Evolutionary conservation across 2,888 invertebrate genomes (phyloP), one percentile per base, ranked within the genome.

Genomic region (Eueremaeus valkanovi): DNA sequence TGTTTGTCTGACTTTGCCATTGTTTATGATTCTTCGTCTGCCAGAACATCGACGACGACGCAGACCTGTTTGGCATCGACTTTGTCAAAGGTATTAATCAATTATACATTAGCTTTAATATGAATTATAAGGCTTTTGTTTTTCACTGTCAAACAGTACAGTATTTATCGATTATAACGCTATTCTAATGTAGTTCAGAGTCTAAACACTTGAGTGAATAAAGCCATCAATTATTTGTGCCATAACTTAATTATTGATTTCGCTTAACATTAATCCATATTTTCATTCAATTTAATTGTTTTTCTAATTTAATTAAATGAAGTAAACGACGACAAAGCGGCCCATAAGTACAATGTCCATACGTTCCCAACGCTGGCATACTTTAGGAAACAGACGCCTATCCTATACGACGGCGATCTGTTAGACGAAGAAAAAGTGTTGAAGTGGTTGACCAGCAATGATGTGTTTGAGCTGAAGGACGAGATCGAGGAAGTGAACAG

Each of bases 401-500:
- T 93, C 84, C 86, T 92, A 6, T 95, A 93, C 82, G 95, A 95
- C 80, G 93, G 95, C 6, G 95, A 95, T 82, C 85, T 95, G 49
- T 90, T 89, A 78, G 93, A 95, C 83, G 91, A 91, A 49, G 93
- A 93, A 73, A 90, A 89, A 82, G 88, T 95, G 29, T 85, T 95
- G 6, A 88, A 90, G 78, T 95, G 95, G 95, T 85, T 95, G 58
- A 95, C 95, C 33, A 93, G 93, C 70, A 94, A 95, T 82, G 95
- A 95, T 83, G 92, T 94, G 74, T 94, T 95, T 85, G 94, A 95
- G 85, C 90, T 95, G 74, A 94, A 93, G 86, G 95, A 94, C 82
- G 95, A 95, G 87, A 96, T 96, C 82, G 95, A 95, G 83, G 95
- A 96, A 83, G 96, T 97, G 11, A 95, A 96, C 84, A 89, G 92